Conservation (phyloP, 2,113 vertebrate species). For the Etheostoma cragini region DNA sequence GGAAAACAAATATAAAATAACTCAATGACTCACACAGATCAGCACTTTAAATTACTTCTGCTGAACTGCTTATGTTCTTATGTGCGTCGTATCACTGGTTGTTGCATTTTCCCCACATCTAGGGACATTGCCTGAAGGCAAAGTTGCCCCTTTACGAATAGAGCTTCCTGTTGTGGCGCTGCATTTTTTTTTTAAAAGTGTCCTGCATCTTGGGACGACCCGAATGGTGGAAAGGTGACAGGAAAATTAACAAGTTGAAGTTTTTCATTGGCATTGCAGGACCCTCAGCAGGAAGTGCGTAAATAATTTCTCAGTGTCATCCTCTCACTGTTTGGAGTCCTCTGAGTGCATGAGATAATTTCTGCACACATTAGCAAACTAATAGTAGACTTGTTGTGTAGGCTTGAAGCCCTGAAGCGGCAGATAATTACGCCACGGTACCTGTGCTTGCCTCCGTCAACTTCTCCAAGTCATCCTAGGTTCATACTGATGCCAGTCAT, state of each 20-base stretch:
- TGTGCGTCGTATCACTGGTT: not conserved
- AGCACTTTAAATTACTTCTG: slow-evolving; percentile 29
- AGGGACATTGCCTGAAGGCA: slow-evolving; percentile 16
- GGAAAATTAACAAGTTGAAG: slow-evolving; percentile 1
- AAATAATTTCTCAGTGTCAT: slow-evolving; percentile 26
- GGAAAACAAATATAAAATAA: not conserved
- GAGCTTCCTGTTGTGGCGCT: not conserved
- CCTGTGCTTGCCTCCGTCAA: slow-evolving; percentile 34
- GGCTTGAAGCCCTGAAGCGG: slow-evolving; percentile 38
- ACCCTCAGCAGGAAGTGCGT: slow-evolving; percentile 22
- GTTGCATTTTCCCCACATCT: slow-evolving; percentile 13
- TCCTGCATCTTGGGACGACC: not conserved
- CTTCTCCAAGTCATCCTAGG: slow-evolving; percentile 39
- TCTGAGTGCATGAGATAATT: slow-evolving; percentile 34
- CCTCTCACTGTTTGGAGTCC: slow-evolving; percentile 12
- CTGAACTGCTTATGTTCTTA: not conserved
- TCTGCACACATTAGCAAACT: slow-evolving; percentile 55
- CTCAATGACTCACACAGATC: slow-evolving; percentile 26
- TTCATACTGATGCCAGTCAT: slow-evolving; percentile 56
- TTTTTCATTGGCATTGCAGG: slow-evolving; percentile 21
- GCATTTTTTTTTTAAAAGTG: not conserved
- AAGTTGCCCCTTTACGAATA: slow-evolving; percentile 3
- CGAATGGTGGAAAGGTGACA: not conserved
- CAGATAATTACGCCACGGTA: slow-evolving; percentile 30
- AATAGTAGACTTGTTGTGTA: slow-evolving; percentile 42